Evolutionary conservation across 2,113 vertebrate genomes (phyloP).

Genomic region (Brienomyrus longianalis): DNA sequence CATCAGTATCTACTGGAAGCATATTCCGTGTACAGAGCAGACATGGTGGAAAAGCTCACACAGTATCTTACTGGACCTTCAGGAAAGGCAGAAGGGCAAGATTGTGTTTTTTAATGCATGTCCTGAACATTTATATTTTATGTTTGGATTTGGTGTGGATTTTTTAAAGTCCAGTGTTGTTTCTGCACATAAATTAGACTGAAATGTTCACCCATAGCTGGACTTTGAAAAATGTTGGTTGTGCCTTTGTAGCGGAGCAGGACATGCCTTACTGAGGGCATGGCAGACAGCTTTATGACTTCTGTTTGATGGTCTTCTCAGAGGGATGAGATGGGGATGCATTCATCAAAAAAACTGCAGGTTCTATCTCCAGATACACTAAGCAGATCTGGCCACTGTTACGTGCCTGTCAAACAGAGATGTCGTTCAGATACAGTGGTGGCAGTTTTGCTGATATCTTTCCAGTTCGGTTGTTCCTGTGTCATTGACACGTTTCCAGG

Average conservation of each 20-base stretch:
- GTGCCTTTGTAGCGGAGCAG: background rate
- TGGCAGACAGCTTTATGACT: background rate
- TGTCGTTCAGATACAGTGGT: background rate
- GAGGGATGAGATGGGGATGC: background rate
- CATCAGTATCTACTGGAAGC: background rate
- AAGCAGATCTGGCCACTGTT: background rate
- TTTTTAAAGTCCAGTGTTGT: background rate
- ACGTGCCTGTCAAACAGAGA: background rate
- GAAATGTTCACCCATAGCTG: background rate
- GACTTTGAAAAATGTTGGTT: background rate
- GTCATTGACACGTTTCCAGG: background rate
- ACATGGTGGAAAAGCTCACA: background rate
- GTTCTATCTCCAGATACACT: background rate
- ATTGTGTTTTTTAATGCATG: background rate
- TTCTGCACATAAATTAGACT: background rate
- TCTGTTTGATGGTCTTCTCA: background rate
- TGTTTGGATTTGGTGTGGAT: background rate
- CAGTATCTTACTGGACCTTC: background rate
- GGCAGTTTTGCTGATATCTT: background rate
- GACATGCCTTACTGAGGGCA: background rate
- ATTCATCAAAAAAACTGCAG: background rate
- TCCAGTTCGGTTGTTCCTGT: background rate
- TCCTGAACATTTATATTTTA: background rate
- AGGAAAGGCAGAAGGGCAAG: background rate
- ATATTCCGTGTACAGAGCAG: background rate